These are phyloP conservation scores for Sorex araneus DNA, from an alignment of 2,113 vertebrate genomes.

Conservation along the genomic window DNA sequence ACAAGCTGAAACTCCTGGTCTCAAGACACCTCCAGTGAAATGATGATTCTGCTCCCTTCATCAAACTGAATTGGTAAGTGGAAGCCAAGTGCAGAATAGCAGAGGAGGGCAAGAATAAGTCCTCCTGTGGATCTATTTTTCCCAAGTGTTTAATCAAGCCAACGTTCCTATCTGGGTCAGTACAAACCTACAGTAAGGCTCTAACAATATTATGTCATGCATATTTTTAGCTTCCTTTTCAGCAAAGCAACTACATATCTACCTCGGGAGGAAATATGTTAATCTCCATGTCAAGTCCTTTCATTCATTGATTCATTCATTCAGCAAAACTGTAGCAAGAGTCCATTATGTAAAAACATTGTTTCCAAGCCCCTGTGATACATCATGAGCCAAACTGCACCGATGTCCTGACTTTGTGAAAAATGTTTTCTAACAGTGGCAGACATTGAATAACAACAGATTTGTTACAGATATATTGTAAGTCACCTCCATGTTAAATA, in stretches of 20 bases:
- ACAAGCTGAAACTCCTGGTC: conserved; percentile 75
- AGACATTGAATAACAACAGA: rapidly evolving
- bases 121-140: neutral
- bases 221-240: neutral
- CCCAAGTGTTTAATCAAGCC: neutral
- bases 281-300: neutral
- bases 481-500: neutral
- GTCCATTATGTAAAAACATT: neutral
- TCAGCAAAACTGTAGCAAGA: neutral
- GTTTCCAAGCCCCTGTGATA: neutral
- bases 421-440: rapidly evolving
- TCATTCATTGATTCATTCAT: neutral
- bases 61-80: neutral
- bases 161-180: neutral
- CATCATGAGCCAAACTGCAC: neutral
- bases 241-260: neutral
- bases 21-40: conserved; percentile 6
- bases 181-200: neutral
- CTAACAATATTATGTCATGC: rapidly evolving
- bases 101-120: neutral
- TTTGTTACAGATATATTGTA: neutral
- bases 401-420: neutral
- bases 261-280: neutral
- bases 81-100: neutral
- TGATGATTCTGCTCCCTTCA: neutral